These are phyloP conservation scores for Aptenodytes forsteri DNA, from an alignment of 2,113 vertebrate genomes.

Conservation along the genomic window DNA sequence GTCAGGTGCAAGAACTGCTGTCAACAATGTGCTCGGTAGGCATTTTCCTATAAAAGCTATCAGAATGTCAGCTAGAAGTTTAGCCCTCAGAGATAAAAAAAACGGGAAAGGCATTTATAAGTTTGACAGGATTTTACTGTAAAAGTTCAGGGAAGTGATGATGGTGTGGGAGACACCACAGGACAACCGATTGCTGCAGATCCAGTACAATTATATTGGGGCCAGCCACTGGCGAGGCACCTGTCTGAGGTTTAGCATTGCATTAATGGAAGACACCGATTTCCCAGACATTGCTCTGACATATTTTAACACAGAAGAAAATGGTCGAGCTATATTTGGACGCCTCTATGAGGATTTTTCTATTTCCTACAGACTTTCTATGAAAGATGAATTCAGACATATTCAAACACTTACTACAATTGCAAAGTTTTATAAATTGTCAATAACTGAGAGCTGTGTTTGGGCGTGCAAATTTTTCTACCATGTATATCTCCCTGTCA, in stretches of 20 bases:
- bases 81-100: not conserved
- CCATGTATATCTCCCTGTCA: not conserved
- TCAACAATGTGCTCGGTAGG: not conserved
- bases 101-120: not conserved
- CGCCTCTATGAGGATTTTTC: not conserved
- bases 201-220: not conserved
- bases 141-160: not conserved
- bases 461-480: not conserved
- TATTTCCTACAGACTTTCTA: not conserved
- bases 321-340: not conserved
- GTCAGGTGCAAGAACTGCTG: not conserved
- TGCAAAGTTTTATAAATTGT: not conserved
- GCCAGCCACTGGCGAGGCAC: not conserved
- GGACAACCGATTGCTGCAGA: not conserved
- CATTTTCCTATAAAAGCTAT: not conserved
- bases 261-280: conserved; percentile 5
- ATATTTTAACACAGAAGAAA: not conserved
- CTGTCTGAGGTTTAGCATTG: not conserved
- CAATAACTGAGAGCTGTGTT: not conserved
- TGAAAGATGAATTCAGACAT: not conserved
- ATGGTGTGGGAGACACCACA: not conserved
- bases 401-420: not conserved
- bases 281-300: not conserved
- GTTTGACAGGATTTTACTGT: conserved; percentile 18
- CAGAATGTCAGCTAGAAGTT: not conserved